Evolutionary conservation across 1,140 invertebrate genomes (phyloP).

Genomic region (Cephus cinctus): DNA sequence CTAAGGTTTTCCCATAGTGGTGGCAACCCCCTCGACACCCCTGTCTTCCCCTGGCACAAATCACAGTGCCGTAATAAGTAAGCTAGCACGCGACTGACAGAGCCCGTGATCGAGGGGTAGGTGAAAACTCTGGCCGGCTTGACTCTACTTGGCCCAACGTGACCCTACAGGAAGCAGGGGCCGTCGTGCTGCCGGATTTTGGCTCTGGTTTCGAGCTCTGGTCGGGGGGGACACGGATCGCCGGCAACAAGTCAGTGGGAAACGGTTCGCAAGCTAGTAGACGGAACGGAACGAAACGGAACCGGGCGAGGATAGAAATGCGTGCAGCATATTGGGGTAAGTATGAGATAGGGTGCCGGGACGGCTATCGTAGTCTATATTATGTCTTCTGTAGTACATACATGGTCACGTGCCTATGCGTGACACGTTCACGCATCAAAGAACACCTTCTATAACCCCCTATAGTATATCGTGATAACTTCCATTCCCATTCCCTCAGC

Average conservation of each 20-base stretch:
- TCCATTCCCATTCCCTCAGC: too few species aligned
- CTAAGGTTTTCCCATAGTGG: background rate
- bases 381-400: slow-evolving; percentile 9
- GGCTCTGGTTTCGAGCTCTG: slow-evolving; percentile 17
- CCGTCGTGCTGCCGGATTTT: slow-evolving; percentile 9
- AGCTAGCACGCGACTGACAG: background rate
- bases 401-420: slow-evolving; percentile 10
- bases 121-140: slow-evolving; percentile 25
- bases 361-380: slow-evolving; percentile 4
- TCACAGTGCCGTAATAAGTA: slow-evolving; percentile 17
- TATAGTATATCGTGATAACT: too few species aligned
- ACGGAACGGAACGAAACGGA: slow-evolving; percentile 18
- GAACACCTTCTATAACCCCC: background rate
- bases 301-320: slow-evolving; percentile 7
- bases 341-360: too few species aligned
- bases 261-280: slow-evolving; percentile 30
- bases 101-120: slow-evolving; percentile 24
- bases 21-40: background rate
- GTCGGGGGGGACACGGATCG: slow-evolving; percentile 25
- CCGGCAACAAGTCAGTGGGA: slow-evolving; percentile 37
- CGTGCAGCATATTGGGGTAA: slow-evolving; percentile 31
- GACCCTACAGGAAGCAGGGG: slow-evolving; percentile 11
- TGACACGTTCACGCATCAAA: slow-evolving; percentile 6
- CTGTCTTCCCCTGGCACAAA: slow-evolving; percentile 24
- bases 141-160: slow-evolving; percentile 46